These are phyloP conservation scores for Lophotriccus pileatus DNA, from an alignment of 2,797 vertebrate species.

Conservation along the genomic window DNA sequence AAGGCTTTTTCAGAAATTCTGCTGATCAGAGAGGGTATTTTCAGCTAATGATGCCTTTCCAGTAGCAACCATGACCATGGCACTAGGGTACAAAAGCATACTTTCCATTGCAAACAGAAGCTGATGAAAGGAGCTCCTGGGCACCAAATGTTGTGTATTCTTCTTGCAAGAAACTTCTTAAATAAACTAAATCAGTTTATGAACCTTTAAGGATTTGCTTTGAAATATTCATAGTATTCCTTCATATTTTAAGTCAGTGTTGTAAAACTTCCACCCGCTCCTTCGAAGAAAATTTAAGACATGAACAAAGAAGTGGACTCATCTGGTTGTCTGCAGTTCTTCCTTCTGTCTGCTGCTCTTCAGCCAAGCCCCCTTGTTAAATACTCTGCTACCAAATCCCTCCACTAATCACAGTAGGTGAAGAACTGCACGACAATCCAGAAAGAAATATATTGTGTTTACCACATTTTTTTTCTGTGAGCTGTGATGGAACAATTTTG, in stretches of 20 bases:
- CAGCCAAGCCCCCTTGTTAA: not conserved
- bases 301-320: not conserved
- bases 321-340: not conserved
- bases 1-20: not conserved
- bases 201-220: not conserved
- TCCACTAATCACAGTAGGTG: rapidly evolving
- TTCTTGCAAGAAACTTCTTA: not conserved
- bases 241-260: not conserved
- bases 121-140: not conserved
- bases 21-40: not conserved
- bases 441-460: not conserved
- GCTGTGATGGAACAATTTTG: not conserved
- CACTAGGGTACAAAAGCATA: not conserved
- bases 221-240: not conserved
- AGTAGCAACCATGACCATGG: not conserved
- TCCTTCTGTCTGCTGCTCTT: not conserved
- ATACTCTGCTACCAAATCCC: not conserved
- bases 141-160: not conserved
- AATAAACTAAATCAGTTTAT: not conserved
- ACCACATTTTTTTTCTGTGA: not conserved
- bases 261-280: not conserved
- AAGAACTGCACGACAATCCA: not conserved
- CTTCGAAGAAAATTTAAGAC: not conserved
- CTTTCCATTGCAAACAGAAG: not conserved
- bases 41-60: not conserved